Evolutionary conservation across 2,797 vertebrate genomes (phyloP), one percentile per base, ranked within the genome.

Genomic region (Tapirus indicus): DNA sequence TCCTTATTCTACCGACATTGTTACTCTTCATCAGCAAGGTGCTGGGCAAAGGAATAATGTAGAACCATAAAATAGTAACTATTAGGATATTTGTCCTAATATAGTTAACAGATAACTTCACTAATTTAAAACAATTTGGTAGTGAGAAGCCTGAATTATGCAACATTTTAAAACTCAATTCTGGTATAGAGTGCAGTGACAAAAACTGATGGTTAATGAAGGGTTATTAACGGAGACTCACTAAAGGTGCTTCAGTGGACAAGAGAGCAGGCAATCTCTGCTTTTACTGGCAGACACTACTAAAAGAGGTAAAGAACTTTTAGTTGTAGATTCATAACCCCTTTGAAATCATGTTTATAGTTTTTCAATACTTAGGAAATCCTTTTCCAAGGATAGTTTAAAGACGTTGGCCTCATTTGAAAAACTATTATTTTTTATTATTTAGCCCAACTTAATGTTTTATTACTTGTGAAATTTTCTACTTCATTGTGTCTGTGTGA

Each of bases 331-430:
- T 89, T 54, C 90, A 87, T 60, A 72, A 32, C 4, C 4, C 90
- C 25, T 91, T 92, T 80, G 38, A 6, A 56, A 87, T 91, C 32
- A 41, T 71, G 35, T 52, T 91, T 69, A 52, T 0, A 35, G 29
- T 71, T 56, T 77, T 60, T 71, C 54, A 88, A 68, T 58, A 72
- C 29, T 35, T 88, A 97, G 66, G 54, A 95, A 92, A 92, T 72
- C 12, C 10, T 38, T 90, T 92, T 41, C 23, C 69, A 87, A 93
- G 72, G 58, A 60, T 41, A 64, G 23, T 64, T 60, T 27, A 96
- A 93, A 75, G 47, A 56, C n/a, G 64, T 87, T 35, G 80, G 44
- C 23, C 20, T 47, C 27, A 72, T 91, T 94, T 92, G 32, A 92
- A 71, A 95, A 95, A 38, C 20, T 23, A 1, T 11, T 23, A 6